A percentile compares a stretch with the other conserved stretches of the same genome.
phyloP scores from a whole-genome alignment of 2,888 invertebrate genomes.

The Temnothorax ravouxi region DNA sequence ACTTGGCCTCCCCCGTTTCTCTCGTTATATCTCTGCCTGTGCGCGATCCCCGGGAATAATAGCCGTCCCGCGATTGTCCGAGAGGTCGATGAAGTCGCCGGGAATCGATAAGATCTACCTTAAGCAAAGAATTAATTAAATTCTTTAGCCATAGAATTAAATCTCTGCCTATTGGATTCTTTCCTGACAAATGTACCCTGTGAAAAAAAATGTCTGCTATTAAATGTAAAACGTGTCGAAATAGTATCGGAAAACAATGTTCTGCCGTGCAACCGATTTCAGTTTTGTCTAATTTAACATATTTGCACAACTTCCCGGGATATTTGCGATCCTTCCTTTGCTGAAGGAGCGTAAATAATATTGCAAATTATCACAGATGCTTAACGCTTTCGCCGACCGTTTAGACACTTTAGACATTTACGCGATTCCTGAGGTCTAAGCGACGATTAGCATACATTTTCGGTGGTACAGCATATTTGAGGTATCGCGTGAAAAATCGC shows the following conservation, averaged over 20 bases:
- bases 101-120: constrained; percentile 24
- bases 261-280: neutral
- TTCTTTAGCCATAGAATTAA: neutral
- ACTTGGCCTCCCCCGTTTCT: constrained; percentile 7
- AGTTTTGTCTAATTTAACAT: neutral
- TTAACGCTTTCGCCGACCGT: neutral
- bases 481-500: constrained; percentile 27
- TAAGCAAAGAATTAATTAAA: neutral
- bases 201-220: neutral
- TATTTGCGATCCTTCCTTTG: neutral
- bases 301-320: constrained; percentile 1
- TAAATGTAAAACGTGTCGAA: neutral
- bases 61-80: constrained; percentile 36
- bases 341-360: neutral
- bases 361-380: neutral
- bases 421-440: neutral
- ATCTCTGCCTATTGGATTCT: neutral
- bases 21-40: neutral
- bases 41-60: constrained; percentile 32
- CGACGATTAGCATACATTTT: constrained; percentile 36
- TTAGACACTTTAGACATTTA: neutral
- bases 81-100: constrained; percentile 6
- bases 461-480: constrained; percentile 13
- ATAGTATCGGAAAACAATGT: neutral
- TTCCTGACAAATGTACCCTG: neutral